Percentiles rank a stretch among this genome's conserved stretches.
Evolutionary conservation across 2,113 vertebrate genomes (phyloP).

Genomic region (Nyctibius bracteatus): DNA sequence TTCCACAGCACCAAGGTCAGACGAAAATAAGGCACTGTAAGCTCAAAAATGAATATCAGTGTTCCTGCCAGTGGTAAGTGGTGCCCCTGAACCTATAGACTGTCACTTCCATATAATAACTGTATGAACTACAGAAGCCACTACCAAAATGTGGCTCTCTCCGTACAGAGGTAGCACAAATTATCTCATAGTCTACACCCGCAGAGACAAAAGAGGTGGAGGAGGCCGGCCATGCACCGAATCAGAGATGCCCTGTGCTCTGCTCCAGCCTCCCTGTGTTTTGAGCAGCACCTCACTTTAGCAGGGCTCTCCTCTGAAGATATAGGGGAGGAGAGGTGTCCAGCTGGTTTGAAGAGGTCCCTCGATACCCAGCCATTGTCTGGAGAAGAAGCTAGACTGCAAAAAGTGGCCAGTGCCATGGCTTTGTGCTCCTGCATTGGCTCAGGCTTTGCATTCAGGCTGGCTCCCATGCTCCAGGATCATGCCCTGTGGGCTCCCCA

Average conservation of each 20-base stretch:
- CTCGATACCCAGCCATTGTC: accelerated
- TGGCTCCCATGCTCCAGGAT: not conserved
- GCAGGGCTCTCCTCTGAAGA: not conserved
- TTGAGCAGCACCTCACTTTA: not conserved
- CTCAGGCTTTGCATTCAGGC: not conserved
- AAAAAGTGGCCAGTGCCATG: not conserved
- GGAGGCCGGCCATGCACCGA: not conserved
- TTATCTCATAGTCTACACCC: not conserved
- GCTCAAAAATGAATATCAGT: not conserved
- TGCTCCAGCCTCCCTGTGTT: not conserved
- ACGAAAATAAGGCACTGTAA: not conserved
- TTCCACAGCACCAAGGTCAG: too few species aligned
- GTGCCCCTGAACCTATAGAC: not conserved
- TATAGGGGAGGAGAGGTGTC: not conserved
- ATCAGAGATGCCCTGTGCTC: not conserved
- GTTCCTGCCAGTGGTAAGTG: not conserved
- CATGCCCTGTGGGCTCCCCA: not conserved
- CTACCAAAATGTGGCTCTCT: not conserved
- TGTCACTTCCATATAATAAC: not conserved
- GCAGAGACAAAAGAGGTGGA: not conserved
- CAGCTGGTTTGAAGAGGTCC: not conserved
- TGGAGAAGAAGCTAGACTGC: not conserved
- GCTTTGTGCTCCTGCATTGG: not conserved
- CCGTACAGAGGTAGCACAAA: not conserved
- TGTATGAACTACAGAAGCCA: not conserved